Conservation (phyloP, 1,140 invertebrate species). For the Myzus persicae region DNA sequence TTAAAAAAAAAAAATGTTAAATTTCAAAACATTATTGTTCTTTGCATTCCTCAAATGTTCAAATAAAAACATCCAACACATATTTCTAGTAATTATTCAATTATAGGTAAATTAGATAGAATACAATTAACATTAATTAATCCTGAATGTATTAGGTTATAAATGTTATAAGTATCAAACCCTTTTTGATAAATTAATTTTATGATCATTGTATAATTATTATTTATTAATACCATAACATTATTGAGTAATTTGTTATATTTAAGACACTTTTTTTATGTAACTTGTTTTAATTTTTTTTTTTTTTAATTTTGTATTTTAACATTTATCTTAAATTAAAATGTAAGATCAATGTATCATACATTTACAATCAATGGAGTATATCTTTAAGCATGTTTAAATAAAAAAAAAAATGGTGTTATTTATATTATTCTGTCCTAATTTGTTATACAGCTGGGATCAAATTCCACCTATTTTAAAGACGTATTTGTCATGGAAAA, state of each 20-base stretch:
- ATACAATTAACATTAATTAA: neutral
- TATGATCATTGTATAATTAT: conserved; percentile 17
- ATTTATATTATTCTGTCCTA: neutral
- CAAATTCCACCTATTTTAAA: neutral
- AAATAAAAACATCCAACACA: neutral
- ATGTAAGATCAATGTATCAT: conserved; percentile 10
- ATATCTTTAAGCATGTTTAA: conserved; percentile 39
- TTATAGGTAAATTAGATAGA: conserved; percentile 12
- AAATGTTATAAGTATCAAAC: conserved; percentile 17
- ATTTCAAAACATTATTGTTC: neutral
- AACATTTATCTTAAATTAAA: conserved; percentile 34
- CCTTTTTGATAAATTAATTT: conserved; percentile 39
- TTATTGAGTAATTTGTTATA: conserved; percentile 46
- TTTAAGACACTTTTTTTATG: conserved; percentile 37
- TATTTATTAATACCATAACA: conserved; percentile 47
- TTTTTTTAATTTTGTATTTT: conserved; percentile 48
- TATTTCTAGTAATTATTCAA: conserved; percentile 18
- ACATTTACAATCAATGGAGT: neutral
- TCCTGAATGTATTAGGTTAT: neutral
- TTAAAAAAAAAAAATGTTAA: neutral
- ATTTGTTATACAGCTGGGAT: neutral
- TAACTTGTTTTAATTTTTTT: conserved; percentile 47
- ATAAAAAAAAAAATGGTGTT: conserved; percentile 22
- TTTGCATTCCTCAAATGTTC: neutral
- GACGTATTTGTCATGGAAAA: too few relatives aligned